These are phyloP conservation scores for Xenopus tropicalis DNA, from an alignment of 2,113 vertebrate genomes.

Conservation along the genomic window DNA sequence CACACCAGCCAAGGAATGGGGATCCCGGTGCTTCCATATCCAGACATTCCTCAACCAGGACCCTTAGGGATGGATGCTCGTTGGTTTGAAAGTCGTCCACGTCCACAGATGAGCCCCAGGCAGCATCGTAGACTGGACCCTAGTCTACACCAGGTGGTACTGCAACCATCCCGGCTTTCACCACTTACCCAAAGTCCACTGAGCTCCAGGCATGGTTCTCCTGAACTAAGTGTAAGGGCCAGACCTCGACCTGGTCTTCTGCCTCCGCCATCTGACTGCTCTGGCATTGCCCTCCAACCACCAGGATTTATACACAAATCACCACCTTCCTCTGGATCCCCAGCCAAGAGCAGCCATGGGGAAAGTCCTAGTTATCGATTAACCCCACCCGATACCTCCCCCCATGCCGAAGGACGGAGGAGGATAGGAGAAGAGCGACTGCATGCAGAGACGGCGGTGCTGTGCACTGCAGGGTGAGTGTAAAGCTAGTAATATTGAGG, in stretches of 20 bases:
- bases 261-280: conserved; percentile 84
- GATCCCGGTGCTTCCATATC: conserved; percentile 99
- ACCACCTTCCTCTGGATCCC: conserved; percentile 83
- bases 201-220: conserved; percentile 90
- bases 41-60: conserved; percentile 80
- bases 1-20: conserved; percentile 98
- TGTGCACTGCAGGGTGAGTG: conserved; percentile 96
- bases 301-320: conserved; percentile 89
- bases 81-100: conserved; percentile 94
- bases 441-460: conserved; percentile 78
- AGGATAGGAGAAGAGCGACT: conserved; percentile 90
- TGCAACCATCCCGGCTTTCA: conserved; percentile 95
- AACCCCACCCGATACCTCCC: conserved; percentile 86
- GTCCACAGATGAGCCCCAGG: conserved; percentile 90
- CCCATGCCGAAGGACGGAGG: conserved; percentile 85
- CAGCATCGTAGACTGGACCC: conserved; percentile 86
- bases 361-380: conserved; percentile 76
- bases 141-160: conserved; percentile 95
- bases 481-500: conserved; percentile 1
- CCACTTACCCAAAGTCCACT: conserved; percentile 96
- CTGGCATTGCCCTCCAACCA: conserved; percentile 88
- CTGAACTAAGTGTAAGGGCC: conserved; percentile 88
- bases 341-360: conserved; percentile 81
- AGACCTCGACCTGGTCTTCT: conserved; percentile 87
- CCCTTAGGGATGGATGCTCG: conserved; percentile 90